Evolutionary conservation across 1,140 invertebrate genomes (phyloP).

Genomic region (Ylistrum balloti): DNA sequence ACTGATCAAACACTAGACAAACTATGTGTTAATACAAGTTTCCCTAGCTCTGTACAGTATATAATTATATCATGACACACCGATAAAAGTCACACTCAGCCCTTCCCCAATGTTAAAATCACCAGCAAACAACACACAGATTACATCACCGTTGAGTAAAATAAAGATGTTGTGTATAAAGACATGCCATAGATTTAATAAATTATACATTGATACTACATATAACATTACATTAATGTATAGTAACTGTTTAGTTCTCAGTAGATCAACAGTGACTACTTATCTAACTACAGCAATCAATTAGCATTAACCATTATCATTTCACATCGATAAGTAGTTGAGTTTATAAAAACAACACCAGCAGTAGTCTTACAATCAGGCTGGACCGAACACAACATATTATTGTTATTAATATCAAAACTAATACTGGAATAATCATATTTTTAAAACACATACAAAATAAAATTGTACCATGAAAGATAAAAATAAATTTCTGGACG

Average conservation of each 20-base stretch:
- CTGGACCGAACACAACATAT: neutral
- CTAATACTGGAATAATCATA: neutral
- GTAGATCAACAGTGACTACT: too few species aligned
- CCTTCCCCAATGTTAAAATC: slow-evolving; percentile 6
- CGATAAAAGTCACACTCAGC: neutral
- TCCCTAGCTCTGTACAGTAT: too few species aligned
- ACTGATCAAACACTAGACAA: neutral
- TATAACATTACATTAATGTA: too few species aligned
- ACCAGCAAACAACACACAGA: neutral
- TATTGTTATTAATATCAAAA: neutral
- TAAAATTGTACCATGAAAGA: neutral
- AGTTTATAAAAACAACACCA: neutral
- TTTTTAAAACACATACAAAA: neutral
- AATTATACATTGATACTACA: too few species aligned
- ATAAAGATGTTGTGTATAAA: too few species aligned
- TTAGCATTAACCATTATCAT: too few species aligned
- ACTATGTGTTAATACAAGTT: neutral
- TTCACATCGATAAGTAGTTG: too few species aligned
- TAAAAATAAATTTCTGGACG: neutral
- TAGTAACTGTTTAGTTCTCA: too few species aligned
- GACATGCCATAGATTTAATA: too few species aligned
- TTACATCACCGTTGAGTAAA: neutral
- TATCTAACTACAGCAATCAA: too few species aligned
- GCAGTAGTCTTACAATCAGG: neutral
- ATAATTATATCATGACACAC: neutral